These are phyloP conservation scores for Desmodus rotundus DNA, from an alignment of 2,113 vertebrate species.

Conservation along the genomic window DNA sequence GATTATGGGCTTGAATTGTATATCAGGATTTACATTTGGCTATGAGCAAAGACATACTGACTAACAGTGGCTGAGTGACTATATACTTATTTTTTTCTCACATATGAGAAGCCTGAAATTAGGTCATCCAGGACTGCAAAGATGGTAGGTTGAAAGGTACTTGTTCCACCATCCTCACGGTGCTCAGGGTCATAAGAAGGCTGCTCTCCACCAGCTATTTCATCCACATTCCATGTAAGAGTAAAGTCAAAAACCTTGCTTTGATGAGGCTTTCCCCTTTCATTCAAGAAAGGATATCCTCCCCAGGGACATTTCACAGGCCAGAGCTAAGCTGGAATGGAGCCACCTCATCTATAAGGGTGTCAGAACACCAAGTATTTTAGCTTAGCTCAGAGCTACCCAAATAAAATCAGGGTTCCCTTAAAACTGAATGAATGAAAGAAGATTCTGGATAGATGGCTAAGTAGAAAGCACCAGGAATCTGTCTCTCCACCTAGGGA, in stretches of 20 bases:
- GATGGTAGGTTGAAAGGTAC: neutral
- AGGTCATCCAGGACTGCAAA: neutral
- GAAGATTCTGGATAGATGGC: neutral
- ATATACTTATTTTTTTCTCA: neutral
- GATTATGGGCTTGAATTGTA: neutral
- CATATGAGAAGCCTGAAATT: neutral
- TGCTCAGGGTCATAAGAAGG: neutral
- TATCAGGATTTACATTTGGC: neutral
- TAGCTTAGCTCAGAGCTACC: neutral
- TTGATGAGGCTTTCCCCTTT: slow-evolving; percentile 17
- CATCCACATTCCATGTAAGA: neutral
- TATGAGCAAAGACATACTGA: slow-evolving; percentile 16
- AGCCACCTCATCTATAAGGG: neutral
- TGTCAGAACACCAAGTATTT: neutral
- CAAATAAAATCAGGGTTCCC: slow-evolving; percentile 6
- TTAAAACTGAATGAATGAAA: neutral
- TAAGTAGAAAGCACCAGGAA: neutral
- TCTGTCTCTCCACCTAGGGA: neutral
- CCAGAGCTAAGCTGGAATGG: neutral
- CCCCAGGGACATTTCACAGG: neutral
- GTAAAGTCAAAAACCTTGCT: neutral
- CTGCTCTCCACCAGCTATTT: neutral
- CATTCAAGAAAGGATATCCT: neutral
- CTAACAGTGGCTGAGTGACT: neutral
- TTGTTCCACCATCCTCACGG: neutral